Evolutionary conservation across 2,113 vertebrate species (phyloP).

Genomic region (Cephalopholis sonnerati): DNA sequence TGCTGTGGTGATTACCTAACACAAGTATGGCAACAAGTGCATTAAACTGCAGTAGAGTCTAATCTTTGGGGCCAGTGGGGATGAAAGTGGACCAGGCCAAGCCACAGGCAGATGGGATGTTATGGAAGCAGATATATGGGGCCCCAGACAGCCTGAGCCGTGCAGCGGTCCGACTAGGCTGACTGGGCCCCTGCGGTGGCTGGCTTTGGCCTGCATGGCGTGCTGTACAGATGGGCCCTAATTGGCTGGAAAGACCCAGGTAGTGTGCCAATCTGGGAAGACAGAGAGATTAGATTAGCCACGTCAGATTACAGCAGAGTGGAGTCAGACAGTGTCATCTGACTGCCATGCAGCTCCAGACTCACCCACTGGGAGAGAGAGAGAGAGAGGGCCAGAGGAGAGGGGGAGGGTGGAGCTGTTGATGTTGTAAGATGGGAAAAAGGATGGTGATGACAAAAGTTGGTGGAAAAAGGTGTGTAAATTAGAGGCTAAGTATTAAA

Average conservation of each 20-base stretch:
- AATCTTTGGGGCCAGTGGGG: constrained; percentile 52
- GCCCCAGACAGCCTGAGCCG: constrained; percentile 67
- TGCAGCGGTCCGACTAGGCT: constrained; percentile 23
- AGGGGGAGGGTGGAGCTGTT: neutral
- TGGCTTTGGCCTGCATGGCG: constrained; percentile 44
- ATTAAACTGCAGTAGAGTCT: constrained; percentile 57
- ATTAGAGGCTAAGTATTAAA: neutral
- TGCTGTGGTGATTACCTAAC: constrained; percentile 52
- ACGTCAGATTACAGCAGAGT: constrained; percentile 75
- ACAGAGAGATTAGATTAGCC: constrained; percentile 77
- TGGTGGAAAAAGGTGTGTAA: neutral
- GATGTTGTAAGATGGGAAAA: neutral
- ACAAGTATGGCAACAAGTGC: constrained; percentile 38
- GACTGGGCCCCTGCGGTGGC: constrained; percentile 35
- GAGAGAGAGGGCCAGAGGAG: neutral
- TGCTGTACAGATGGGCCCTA: constrained; percentile 67
- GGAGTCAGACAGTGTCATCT: constrained; percentile 63
- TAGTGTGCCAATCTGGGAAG: constrained; percentile 62
- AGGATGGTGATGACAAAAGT: neutral
- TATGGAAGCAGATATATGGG: constrained; percentile 68
- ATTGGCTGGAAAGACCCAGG: constrained; percentile 72
- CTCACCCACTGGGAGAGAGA: constrained; percentile 68
- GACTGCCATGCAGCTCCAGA: constrained; percentile 50
- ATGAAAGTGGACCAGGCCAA: constrained; percentile 80
- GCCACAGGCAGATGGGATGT: constrained; percentile 70